Conservation (phyloP, 53 echinoderm and acorn worm species). For the Glandiceps talaboti region DNA sequence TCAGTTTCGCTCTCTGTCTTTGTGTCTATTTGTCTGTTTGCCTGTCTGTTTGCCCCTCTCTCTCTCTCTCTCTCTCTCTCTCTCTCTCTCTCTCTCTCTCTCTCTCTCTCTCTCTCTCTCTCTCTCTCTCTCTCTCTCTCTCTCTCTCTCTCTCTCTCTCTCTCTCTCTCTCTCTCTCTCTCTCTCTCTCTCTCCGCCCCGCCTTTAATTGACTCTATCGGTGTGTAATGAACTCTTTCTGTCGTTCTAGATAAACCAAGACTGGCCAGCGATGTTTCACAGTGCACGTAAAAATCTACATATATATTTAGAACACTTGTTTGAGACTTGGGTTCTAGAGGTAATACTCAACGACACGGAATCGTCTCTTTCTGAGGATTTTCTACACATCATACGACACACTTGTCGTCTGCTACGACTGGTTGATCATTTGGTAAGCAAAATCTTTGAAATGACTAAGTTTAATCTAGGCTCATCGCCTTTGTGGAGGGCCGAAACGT, state of each 20-base stretch:
- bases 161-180: too few species aligned
- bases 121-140: constrained; percentile 1
- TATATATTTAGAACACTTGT: background rate
- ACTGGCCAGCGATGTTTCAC: background rate
- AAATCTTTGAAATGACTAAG: too few species aligned
- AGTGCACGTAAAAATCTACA: background rate
- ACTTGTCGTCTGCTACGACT: background rate
- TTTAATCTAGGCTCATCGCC: too few species aligned
- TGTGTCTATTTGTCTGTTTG: background rate
- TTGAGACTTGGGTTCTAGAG: background rate
- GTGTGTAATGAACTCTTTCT: too few species aligned
- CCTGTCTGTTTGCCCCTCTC: background rate
- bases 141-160: constrained; percentile 1
- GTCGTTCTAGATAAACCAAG: background rate
- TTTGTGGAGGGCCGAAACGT: too few species aligned
- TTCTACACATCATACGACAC: background rate
- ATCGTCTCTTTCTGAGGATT: background rate
- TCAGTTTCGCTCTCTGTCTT: background rate
- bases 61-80: background rate
- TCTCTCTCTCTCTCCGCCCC: too few species aligned
- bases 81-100: constrained; percentile 1
- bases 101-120: constrained; percentile 1
- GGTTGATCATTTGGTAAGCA: background rate
- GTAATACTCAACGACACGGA: background rate
- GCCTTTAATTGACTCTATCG: too few species aligned